Conservation (phyloP, 2,888 invertebrate species). For the Folsomia manolachei region DNA sequence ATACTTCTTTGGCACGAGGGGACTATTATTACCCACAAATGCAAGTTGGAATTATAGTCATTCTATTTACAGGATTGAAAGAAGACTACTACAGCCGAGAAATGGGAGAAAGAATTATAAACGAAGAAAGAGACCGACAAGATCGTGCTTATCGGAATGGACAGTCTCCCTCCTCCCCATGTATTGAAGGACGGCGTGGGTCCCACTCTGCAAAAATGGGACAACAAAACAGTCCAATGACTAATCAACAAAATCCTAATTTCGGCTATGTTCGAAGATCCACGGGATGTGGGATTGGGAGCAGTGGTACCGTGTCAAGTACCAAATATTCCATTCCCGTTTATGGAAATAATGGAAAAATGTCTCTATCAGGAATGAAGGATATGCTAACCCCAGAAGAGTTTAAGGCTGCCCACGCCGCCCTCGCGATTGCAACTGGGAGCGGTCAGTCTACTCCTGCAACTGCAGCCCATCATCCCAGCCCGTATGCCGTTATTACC, state of each 20-base stretch:
- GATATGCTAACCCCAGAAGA: slow-evolving; percentile 47
- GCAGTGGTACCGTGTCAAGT: slow-evolving; percentile 28
- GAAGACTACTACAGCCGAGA: slow-evolving; percentile 48
- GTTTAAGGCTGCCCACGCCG: slow-evolving; percentile 44
- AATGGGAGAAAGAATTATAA: slow-evolving; percentile 36
- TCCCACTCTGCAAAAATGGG: slow-evolving; percentile 16
- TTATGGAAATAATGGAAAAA: slow-evolving; percentile 34
- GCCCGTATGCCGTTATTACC: slow-evolving; percentile 28
- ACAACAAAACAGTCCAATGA: slow-evolving; percentile 1
- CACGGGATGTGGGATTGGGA: slow-evolving; percentile 19
- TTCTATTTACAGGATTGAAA: slow-evolving; percentile 43
- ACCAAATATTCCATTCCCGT: slow-evolving; percentile 43
- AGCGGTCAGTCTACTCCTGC: background rate
- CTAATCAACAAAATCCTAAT: slow-evolving; percentile 20
- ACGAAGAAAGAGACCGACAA: slow-evolving; percentile 27
- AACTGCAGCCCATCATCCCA: background rate
- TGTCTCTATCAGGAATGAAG: slow-evolving; percentile 33
- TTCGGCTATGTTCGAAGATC: slow-evolving; percentile 19
- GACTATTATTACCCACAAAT: too few species aligned
- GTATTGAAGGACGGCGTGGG: slow-evolving; percentile 12
- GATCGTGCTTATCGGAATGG: slow-evolving; percentile 21
- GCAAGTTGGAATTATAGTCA: slow-evolving; percentile 9
- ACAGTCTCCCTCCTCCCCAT: background rate
- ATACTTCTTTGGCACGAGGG: too few species aligned
- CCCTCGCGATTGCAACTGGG: slow-evolving; percentile 36